A percentile compares a stretch with the other conserved stretches of the same genome.
These are phyloP conservation scores for Orthosia cruda DNA, from an alignment of 2,888 invertebrate genomes.

Conservation along the genomic window DNA sequence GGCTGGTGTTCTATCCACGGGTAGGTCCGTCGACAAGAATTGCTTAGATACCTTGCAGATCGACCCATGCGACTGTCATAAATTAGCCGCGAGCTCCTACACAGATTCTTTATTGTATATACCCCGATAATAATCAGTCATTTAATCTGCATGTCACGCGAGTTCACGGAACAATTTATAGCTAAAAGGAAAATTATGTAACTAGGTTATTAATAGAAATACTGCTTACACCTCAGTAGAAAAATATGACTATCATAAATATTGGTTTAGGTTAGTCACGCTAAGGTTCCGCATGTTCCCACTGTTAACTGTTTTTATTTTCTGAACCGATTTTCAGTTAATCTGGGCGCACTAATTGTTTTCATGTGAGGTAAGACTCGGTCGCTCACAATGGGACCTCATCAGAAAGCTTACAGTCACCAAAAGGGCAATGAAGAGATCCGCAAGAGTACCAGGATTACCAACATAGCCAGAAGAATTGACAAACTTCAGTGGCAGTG, in stretches of 20 bases:
- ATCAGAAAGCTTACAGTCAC: too few species aligned
- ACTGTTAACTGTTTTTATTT: slow-evolving; percentile 10
- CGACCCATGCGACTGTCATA: too few species aligned
- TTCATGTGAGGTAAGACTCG: neutral
- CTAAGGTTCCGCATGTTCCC: slow-evolving; percentile 27
- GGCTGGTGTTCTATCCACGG: too few species aligned
- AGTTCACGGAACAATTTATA: slow-evolving; percentile 6
- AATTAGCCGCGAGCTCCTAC: too few species aligned
- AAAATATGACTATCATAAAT: slow-evolving; percentile 37
- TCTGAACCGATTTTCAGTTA: neutral
- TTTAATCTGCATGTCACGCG: slow-evolving; percentile 3
- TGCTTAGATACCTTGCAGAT: too few species aligned
- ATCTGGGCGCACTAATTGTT: slow-evolving; percentile 18
- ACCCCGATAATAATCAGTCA: too few species aligned
- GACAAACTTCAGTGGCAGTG: too few species aligned
- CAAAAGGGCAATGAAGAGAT: too few species aligned
- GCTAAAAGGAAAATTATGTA: slow-evolving; percentile 12
- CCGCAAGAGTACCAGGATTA: too few species aligned
- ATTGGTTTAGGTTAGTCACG: slow-evolving; percentile 49
- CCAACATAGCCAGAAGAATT: too few species aligned
- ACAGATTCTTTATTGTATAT: slow-evolving; percentile 5
- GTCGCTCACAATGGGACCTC: too few species aligned
- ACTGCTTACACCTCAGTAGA: neutral
- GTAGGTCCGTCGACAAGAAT: too few species aligned
- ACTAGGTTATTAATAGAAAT: slow-evolving; percentile 32